Evolutionary conservation across 2,113 vertebrate species (phyloP).

Genomic region (Talpa occidentalis): DNA sequence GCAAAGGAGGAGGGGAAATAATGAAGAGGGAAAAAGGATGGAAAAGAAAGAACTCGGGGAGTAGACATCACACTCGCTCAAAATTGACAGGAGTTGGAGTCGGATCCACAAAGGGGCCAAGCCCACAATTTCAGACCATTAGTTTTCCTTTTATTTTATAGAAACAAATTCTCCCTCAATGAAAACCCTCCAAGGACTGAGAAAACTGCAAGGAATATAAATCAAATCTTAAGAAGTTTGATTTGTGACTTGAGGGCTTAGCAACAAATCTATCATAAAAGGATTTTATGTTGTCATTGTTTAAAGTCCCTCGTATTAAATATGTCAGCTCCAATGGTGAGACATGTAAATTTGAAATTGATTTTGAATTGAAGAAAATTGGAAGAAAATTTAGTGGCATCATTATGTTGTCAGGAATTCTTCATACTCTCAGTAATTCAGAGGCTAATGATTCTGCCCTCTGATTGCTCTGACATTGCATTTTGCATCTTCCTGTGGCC

Average conservation of each 20-base stretch:
- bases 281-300: slow-evolving; percentile 49
- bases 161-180: not conserved
- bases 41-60: not conserved
- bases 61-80: not conserved
- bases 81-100: not conserved
- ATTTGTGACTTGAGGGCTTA: slow-evolving; percentile 51
- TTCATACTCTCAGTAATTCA: slow-evolving; percentile 60
- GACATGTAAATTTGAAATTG: slow-evolving; percentile 61
- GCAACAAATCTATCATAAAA: slow-evolving; percentile 44
- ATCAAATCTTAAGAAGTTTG: slow-evolving; percentile 55
- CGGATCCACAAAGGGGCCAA: not conserved
- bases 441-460: slow-evolving; percentile 62
- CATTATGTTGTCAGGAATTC: slow-evolving; percentile 74
- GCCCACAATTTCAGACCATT: not conserved
- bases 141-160: not conserved
- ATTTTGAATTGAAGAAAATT: slow-evolving; percentile 74
- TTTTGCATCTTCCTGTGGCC: not conserved
- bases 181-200: slow-evolving; percentile 24
- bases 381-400: slow-evolving; percentile 56
- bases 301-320: slow-evolving; percentile 57
- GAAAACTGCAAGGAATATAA: not conserved
- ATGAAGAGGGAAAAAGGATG: too few species aligned
- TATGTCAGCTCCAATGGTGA: slow-evolving; percentile 51
- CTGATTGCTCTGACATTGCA: not conserved
- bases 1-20: too few species aligned